Conservation (phyloP, 1,140 invertebrate genomes). For the Drosophila bifasciata region DNA sequence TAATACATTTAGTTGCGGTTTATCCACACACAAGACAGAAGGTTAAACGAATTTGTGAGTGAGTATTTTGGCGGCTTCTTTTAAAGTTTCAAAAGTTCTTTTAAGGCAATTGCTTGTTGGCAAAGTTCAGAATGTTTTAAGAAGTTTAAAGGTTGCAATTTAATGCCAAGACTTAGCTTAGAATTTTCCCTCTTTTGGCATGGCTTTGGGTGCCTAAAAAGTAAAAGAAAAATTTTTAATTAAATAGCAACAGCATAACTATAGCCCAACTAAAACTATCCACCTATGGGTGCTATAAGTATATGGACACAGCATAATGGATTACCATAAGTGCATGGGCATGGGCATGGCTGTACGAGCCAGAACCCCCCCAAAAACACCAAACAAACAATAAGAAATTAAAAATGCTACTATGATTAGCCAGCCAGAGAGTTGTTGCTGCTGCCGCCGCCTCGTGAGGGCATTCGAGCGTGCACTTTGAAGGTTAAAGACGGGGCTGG, state of each 20-base stretch:
- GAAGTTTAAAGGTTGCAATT: constrained; percentile 8
- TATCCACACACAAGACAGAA: constrained; percentile 28
- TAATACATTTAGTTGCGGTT: constrained; percentile 31
- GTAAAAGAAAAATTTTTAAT: no score
- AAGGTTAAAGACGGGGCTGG: constrained; percentile 59
- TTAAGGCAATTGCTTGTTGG: constrained; percentile 33
- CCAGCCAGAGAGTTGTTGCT: not conserved
- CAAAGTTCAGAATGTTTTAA: constrained; percentile 11
- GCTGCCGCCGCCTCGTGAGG: constrained; percentile 42
- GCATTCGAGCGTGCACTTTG: constrained; percentile 65
- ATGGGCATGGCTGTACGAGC: no score
- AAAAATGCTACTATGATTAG: constrained; percentile 42
- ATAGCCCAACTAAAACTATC: not conserved
- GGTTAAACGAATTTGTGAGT: constrained; percentile 28
- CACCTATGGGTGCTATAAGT: not conserved
- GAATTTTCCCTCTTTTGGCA: not conserved
- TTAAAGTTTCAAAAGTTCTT: constrained; percentile 20
- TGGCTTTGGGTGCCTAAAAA: no score
- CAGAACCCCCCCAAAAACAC: constrained; percentile 19
- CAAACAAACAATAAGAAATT: constrained; percentile 39
- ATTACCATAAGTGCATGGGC: not conserved
- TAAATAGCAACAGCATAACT: constrained; percentile 3
- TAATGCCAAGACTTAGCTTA: not conserved
- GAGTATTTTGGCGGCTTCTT: constrained; percentile 40
- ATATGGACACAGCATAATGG: constrained; percentile 34